Conservation (phyloP, 2,113 vertebrate species). For the Spea bombifrons region DNA sequence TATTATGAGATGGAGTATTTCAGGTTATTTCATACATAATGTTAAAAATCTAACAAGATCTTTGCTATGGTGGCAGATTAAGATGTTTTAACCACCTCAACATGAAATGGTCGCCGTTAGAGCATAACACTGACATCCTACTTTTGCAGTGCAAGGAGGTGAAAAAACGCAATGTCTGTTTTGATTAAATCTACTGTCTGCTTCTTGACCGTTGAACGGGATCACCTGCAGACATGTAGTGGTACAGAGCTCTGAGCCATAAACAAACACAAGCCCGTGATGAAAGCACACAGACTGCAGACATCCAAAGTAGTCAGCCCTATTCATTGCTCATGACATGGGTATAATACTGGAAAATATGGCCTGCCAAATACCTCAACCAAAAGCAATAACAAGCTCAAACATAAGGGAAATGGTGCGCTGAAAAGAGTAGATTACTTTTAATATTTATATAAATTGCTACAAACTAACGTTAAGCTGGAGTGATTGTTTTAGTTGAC, state of each 20-base stretch:
- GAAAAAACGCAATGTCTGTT: conserved; percentile 16
- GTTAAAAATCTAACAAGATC: no score
- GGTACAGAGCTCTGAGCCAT: neutral
- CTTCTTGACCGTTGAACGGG: conserved; percentile 10
- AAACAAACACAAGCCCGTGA: neutral
- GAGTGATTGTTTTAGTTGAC: no score
- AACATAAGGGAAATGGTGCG: no score
- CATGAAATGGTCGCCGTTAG: conserved; percentile 14
- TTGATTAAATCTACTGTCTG: conserved; percentile 20
- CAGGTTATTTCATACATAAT: no score
- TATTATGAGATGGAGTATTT: no score
- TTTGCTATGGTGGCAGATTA: neutral
- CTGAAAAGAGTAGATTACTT: no score
- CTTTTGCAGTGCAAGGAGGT: conserved; percentile 7
- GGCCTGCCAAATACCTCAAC: neutral
- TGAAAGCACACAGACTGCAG: neutral
- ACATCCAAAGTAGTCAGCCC: neutral
- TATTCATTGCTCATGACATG: neutral
- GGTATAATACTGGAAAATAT: neutral
- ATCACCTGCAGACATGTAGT: neutral
- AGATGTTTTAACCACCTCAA: conserved; percentile 7
- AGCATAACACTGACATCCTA: neutral
- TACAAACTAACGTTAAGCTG: no score
- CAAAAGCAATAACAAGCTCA: neutral
- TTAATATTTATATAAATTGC: no score